Base-by-base conservation (phyloP, 1,140 invertebrate genomes). In the Leguminivora glycinivorella region DNA sequence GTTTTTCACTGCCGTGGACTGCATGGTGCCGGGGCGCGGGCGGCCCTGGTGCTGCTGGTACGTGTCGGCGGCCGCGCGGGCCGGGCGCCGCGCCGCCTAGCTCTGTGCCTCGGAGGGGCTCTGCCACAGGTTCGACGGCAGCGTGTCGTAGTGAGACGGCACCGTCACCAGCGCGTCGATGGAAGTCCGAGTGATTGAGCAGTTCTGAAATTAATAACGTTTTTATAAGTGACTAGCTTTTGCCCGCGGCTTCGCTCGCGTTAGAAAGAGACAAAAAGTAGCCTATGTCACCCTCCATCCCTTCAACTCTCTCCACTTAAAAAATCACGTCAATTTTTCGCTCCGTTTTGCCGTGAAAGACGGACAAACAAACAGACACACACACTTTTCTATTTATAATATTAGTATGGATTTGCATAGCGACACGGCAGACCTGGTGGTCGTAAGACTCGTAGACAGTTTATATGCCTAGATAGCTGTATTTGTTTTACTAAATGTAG, bases 131-230 rank as follows among this genome's bases (percentile, higher is more conserved):
- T 92, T 85, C 17, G 91, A 91, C 24, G 91, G 90, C 1, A 92
- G 77, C 9, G 94, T 94, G 74, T 96, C 95, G 77, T 93, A 96
- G 85, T 96, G 95, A 5, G 93, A 93, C 1, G 95, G 95, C 5
- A 96, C 94, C 0, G 95, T 96, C 4, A 94, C 79, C 29, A 96
- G 81, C 14, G 95, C 95, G 38, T 96, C 95, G 19, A 94, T 94
- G 12, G 93, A 82, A 5, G 92, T 94, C 10, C 95, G 92, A 71
- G 85, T 93, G 10, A 93, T 91, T 47, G 93, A 94, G 76, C 95
- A 96, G 83, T 96, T 95, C 84, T 93, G 87, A 17, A 92, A 92
- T 72, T 77, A 75, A 22, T 0, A 52, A 52, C 0, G 22, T 14
- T 4, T 7, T 17, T 22, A 52, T 22, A 2, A 52, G 19, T 9